Evolutionary conservation across 2,113 vertebrate species (phyloP), one percentile per base, ranked within the genome.

Genomic region (Felis chaus): DNA sequence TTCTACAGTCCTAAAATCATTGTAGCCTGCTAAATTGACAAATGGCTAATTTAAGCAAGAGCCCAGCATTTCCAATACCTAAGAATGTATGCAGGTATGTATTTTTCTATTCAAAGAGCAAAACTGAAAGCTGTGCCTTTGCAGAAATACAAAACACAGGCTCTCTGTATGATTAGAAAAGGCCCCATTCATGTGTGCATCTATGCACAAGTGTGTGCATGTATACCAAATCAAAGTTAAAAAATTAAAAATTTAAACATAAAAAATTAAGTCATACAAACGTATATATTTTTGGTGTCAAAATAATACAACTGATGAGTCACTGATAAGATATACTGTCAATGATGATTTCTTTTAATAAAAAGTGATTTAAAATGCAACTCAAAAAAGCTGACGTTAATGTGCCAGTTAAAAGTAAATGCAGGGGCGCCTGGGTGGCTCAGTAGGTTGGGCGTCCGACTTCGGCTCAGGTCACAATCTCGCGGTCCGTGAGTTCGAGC

Each of bases 191-290:
- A 29, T n/a, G 14, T 89, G 50, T 74, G 15, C 83, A 27, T 31
- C 39, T 0, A 5, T 36, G 31, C 0, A 1, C 13, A 45, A 31
- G 25, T 0, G 16, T 21, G 18, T 63, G 0, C 25, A 31, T 80
- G 41, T 66, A 78, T 69, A 87, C 7, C 19, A 95, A 96, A 39
- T 74, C 41, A 53, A 84, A 91, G 36, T 76, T 36, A 66, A 82
- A 97, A 97, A 96, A 23, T 89, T 39, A 95, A 97, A 95, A 95
- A 29, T 50, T 78, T 80, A 45, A 94, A 93, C 50, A 89, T 39
- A 85, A 91, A 92, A 79, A 48, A 29, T 27, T 74, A 66, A 95
- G 63, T 41, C 21, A 71, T 89, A 31, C 25, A 79, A 78, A 89
- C 80, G 29, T 66, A 92, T 3, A 96, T 3, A 95, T 13, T 87